A percentile compares a stretch with the other conserved stretches of the same genome.
phyloP scores from a whole-genome alignment of 2,888 invertebrate genomes.

The Leptarthrus brevirostris region DNA sequence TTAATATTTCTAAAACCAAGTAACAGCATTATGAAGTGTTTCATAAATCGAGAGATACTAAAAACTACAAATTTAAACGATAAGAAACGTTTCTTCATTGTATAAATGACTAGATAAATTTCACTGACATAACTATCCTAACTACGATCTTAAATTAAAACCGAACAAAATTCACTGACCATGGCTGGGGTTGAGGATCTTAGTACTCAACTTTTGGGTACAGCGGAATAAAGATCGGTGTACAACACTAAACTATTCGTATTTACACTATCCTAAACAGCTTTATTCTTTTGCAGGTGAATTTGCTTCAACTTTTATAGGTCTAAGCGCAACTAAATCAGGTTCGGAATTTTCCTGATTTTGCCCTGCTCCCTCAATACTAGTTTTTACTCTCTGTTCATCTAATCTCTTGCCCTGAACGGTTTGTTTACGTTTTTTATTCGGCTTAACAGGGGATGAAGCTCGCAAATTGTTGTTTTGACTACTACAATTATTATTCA shows the following conservation, averaged over 20 bases:
- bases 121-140: conserved; percentile 23
- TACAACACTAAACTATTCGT: neutral
- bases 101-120: conserved; percentile 45
- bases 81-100: conserved; percentile 19
- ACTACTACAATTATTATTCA: conserved; percentile 45
- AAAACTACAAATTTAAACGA: conserved; percentile 12
- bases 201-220: neutral
- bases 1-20: neutral
- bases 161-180: neutral
- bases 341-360: neutral
- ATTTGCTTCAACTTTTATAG: conserved; percentile 50
- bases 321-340: conserved; percentile 12
- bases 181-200: no score
- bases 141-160: neutral
- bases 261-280: no score
- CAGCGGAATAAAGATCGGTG: neutral
- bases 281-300: conserved; percentile 17
- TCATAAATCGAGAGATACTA: neutral
- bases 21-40: neutral
- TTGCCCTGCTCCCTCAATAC: neutral
- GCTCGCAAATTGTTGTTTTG: conserved; percentile 49
- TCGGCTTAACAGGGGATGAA: conserved; percentile 12
- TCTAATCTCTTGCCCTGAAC: conserved; percentile 8
- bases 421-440: conserved; percentile 50
- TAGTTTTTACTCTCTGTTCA: neutral